A percentile compares a stretch with the other conserved stretches of the same genome.
phyloP scores from a whole-genome alignment of 1,140 invertebrate genomes.

The Drosophila malerkotliana region DNA sequence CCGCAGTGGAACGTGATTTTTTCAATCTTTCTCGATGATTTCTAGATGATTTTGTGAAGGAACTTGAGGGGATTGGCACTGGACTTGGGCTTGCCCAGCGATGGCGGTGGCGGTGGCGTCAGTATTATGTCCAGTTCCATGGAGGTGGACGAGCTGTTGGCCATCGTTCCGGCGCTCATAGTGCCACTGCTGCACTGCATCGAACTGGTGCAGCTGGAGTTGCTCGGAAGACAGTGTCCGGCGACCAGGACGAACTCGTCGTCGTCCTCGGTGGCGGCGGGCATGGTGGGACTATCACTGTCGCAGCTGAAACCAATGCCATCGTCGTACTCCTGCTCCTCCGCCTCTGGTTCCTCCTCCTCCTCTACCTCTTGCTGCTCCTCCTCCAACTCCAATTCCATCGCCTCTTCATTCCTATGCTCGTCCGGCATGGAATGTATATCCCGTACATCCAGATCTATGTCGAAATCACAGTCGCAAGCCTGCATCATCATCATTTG shows the following conservation, averaged over 20 bases:
- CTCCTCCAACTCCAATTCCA: conserved; percentile 3
- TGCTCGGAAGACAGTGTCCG: conserved; percentile 33
- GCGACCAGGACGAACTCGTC: conserved; percentile 56
- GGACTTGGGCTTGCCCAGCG: conserved; percentile 38
- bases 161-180: conserved; percentile 3
- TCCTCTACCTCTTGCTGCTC: background rate
- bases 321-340: conserved; percentile 57
- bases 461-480: conserved; percentile 62
- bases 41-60: conserved; percentile 68
- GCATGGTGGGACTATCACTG: conserved; percentile 61
- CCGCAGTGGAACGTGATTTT: conserved; percentile 30
- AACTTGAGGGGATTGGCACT: conserved; percentile 50
- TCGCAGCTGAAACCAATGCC: conserved; percentile 76
- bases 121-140: conserved; percentile 59
- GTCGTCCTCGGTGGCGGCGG: conserved; percentile 26
- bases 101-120: conserved; percentile 58
- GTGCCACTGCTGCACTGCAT: conserved; percentile 58
- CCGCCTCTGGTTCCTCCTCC: conserved; percentile 4
- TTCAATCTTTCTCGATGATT: conserved; percentile 47
- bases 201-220: conserved; percentile 59
- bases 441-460: conserved; percentile 19
- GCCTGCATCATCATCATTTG: conserved; percentile 5
- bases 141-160: conserved; percentile 44
- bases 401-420: background rate
- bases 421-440: background rate